These are phyloP conservation scores for Myotis davidii DNA, from an alignment of 2,113 vertebrate genomes.

Conservation along the genomic window DNA sequence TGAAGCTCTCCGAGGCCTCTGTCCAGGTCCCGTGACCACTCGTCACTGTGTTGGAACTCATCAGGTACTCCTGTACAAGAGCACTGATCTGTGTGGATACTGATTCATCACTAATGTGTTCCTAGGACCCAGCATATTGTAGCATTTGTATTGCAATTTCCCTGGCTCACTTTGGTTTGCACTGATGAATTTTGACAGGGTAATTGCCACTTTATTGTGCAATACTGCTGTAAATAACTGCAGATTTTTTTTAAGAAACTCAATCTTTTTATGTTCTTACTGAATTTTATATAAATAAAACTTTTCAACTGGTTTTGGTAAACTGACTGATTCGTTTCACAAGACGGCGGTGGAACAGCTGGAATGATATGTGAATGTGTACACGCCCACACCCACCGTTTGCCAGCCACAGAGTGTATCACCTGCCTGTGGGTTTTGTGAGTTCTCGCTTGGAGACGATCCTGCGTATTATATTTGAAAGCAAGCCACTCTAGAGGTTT, in stretches of 20 bases:
- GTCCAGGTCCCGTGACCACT: slow-evolving; percentile 72
- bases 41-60: slow-evolving; percentile 79
- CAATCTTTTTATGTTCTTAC: slow-evolving; percentile 88
- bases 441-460: neutral
- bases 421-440: neutral
- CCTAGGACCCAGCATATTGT: slow-evolving; percentile 94
- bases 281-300: slow-evolving; percentile 91
- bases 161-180: slow-evolving; percentile 91
- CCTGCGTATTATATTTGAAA: neutral
- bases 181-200: slow-evolving; percentile 95
- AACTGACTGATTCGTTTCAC: slow-evolving; percentile 13
- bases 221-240: slow-evolving; percentile 94
- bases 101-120: slow-evolving; percentile 83
- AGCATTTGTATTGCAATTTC: slow-evolving; percentile 91
- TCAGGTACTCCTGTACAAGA: slow-evolving; percentile 76
- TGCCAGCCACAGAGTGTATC: neutral
- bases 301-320: slow-evolving; percentile 81
- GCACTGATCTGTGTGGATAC: slow-evolving; percentile 79
- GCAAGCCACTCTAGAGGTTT: neutral
- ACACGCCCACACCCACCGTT: neutral
- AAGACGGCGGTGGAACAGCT: neutral
- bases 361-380: fast-evolving
- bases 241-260: slow-evolving; percentile 86
- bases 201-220: slow-evolving; percentile 92
- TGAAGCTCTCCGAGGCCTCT: slow-evolving; percentile 26